These are phyloP conservation scores for Camptogramma bilineatum DNA, from an alignment of 2,888 invertebrate species.

Conservation along the genomic window DNA sequence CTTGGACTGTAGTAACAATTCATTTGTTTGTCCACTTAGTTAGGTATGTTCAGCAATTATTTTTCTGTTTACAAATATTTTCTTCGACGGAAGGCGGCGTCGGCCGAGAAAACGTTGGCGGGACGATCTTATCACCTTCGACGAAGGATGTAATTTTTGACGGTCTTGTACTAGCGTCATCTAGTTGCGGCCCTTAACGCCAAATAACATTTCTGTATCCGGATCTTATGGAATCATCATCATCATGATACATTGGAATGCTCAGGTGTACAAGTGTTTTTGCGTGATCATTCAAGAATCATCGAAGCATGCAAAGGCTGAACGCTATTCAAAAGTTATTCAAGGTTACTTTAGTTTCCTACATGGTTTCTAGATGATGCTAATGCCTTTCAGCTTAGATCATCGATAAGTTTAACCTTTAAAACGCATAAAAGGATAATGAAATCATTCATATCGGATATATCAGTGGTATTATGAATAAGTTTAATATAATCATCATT, in stretches of 20 bases:
- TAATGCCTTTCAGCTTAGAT: slow-evolving; percentile 28
- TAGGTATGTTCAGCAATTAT: too few species aligned
- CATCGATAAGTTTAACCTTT: slow-evolving; percentile 24
- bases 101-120: too few species aligned
- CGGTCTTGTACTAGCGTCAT: too few species aligned
- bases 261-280: slow-evolving; percentile 25
- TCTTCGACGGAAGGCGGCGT: too few species aligned
- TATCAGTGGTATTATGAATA: slow-evolving; percentile 15
- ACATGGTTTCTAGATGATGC: slow-evolving; percentile 45
- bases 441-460: slow-evolving; percentile 5
- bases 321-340: slow-evolving; percentile 31
- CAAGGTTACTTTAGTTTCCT: slow-evolving; percentile 63
- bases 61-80: too few species aligned
- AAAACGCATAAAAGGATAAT: slow-evolving; percentile 11
- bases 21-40: too few species aligned
- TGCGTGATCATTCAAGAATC: slow-evolving; percentile 31
- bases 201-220: too few species aligned
- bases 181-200: too few species aligned
- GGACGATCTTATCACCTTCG: too few species aligned
- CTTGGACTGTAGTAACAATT: too few species aligned
- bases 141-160: too few species aligned
- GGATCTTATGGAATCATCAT: too few species aligned
- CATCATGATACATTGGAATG: slow-evolving; percentile 6
- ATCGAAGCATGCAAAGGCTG: slow-evolving; percentile 39
- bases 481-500: neutral